phyloP scores from a whole-genome alignment of 2,888 invertebrate genomes.

The Cremastinae sp. region DNA sequence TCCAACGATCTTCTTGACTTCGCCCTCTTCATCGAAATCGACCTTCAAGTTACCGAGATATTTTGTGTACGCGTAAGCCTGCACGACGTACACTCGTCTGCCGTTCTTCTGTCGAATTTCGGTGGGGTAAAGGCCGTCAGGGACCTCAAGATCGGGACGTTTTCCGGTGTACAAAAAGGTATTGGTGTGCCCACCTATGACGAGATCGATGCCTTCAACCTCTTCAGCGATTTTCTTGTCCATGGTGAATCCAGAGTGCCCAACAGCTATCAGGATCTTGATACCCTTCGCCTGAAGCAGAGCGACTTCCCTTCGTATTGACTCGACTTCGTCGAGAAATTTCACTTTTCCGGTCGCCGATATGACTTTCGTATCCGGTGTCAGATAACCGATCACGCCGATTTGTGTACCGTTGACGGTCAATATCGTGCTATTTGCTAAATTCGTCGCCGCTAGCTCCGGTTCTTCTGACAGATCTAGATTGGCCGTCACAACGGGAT shows the following conservation, averaged over 20 bases:
- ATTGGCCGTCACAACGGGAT: conserved; percentile 90
- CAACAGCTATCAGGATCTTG: conserved; percentile 92
- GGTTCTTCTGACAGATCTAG: conserved; percentile 86
- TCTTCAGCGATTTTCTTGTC: conserved; percentile 89
- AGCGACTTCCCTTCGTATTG: conserved; percentile 85
- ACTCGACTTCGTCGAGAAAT: conserved; percentile 85
- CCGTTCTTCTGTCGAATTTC: conserved; percentile 86
- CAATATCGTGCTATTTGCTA: conserved; percentile 86
- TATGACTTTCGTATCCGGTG: conserved; percentile 87
- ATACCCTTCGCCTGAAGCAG: conserved; percentile 85
- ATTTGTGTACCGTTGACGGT: conserved; percentile 85
- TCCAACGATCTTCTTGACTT: conserved; percentile 85
- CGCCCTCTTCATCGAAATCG: conserved; percentile 87
- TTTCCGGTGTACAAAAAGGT: conserved; percentile 92
- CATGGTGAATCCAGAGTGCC: conserved; percentile 91
- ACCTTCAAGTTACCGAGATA: conserved; percentile 90
- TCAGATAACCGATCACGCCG: conserved; percentile 93
- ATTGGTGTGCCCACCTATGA: conserved; percentile 95
- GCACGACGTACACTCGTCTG: conserved; percentile 90
- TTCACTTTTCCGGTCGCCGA: conserved; percentile 80
- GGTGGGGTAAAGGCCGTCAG: conserved; percentile 90
- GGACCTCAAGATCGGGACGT: conserved; percentile 85
- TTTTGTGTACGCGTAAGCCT: conserved; percentile 95
- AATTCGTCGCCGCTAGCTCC: conserved; percentile 80
- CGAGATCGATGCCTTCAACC: conserved; percentile 90